Evolutionary conservation across 2,797 vertebrate genomes (phyloP).

Genomic region (Alectoris magna): DNA sequence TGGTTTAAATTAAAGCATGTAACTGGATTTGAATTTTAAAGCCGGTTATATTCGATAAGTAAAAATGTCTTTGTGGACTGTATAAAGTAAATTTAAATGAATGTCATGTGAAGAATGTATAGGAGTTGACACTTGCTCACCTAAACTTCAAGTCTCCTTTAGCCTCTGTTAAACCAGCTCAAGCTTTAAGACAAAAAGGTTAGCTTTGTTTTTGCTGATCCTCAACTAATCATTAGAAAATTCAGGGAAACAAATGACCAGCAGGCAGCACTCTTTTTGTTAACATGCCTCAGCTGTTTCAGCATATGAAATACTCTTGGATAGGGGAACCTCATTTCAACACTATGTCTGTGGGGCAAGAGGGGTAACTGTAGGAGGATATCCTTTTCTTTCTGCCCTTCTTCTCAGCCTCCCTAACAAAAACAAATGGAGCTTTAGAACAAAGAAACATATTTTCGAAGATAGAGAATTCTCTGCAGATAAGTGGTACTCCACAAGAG

Average conservation of each 20-base stretch:
- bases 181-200: background rate
- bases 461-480: background rate
- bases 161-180: background rate
- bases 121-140: background rate
- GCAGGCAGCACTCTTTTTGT: background rate
- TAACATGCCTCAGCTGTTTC: background rate
- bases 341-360: background rate
- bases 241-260: background rate
- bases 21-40: constrained; percentile 51
- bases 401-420: background rate
- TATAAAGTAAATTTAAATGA: constrained; percentile 3
- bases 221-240: background rate
- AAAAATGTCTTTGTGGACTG: background rate
- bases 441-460: background rate
- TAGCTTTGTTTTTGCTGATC: background rate
- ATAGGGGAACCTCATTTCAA: background rate
- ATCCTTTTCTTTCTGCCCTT: background rate
- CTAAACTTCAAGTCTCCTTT: background rate
- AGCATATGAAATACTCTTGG: background rate
- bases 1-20: constrained; percentile 55
- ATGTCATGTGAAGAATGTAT: background rate
- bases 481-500: background rate
- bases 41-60: constrained; percentile 30
- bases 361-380: background rate
- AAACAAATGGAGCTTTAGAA: background rate